Percentiles rank a stretch among this genome's conserved stretches.
Evolutionary conservation across 1,140 invertebrate genomes (phyloP).

Genomic region (Halesus radiatus): DNA sequence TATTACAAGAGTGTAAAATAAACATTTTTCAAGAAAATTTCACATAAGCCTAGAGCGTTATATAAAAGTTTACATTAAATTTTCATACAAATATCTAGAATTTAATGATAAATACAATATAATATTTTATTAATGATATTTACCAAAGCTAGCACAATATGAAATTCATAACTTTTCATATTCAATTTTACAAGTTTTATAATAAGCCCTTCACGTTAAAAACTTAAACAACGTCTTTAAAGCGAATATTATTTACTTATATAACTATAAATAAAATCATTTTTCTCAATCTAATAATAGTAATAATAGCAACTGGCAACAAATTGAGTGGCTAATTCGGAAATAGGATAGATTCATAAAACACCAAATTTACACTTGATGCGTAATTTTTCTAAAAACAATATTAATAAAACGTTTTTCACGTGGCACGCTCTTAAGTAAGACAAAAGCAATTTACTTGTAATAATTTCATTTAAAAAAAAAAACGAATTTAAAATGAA

Average conservation of each 20-base stretch:
- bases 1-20: background rate
- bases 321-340: background rate
- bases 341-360: too few relatives aligned
- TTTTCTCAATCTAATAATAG: background rate
- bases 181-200: slow-evolving; percentile 9
- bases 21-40: background rate
- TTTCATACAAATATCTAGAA: slow-evolving; percentile 40
- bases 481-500: too few relatives aligned
- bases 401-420: background rate
- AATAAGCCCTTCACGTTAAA: slow-evolving; percentile 10
- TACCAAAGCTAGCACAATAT: slow-evolving; percentile 36
- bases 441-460: too few relatives aligned
- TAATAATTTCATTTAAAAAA: too few relatives aligned
- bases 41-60: slow-evolving; percentile 12
- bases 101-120: slow-evolving; percentile 30
- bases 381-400: background rate
- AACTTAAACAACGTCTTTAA: slow-evolving; percentile 24
- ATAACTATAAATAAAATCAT: background rate
- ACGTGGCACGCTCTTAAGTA: background rate
- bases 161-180: slow-evolving; percentile 3
- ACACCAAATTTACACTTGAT: too few relatives aligned
- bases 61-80: slow-evolving; percentile 15
- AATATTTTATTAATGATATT: background rate
- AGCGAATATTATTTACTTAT: background rate
- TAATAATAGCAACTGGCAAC: background rate